Evolutionary conservation across 2,888 invertebrate species (phyloP).

Genomic region (Balanococcus diminutus): DNA sequence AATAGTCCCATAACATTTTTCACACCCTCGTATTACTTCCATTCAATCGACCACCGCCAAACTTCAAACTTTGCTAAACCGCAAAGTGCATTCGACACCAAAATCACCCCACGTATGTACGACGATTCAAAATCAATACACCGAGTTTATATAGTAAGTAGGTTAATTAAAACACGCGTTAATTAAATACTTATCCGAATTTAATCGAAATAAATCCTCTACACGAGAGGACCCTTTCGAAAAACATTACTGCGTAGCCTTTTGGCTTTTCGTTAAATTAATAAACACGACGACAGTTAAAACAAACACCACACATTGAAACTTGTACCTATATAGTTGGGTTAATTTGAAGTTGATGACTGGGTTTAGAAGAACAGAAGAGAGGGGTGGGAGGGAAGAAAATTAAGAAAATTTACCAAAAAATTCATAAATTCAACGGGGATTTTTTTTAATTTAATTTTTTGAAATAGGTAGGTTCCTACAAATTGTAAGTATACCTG

Average conservation of each 20-base stretch:
- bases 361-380: not conserved
- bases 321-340: not conserved
- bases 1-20: not conserved
- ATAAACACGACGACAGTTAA: not conserved
- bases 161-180: slow-evolving; percentile 40
- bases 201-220: slow-evolving; percentile 26
- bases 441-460: too few species aligned
- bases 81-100: not conserved
- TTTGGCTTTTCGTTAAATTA: slow-evolving; percentile 9
- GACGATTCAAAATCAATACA: not conserved
- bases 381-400: not conserved
- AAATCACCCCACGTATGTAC: not conserved
- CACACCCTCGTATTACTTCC: not conserved
- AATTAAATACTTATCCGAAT: slow-evolving; percentile 34
- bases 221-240: not conserved
- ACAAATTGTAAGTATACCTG: too few species aligned
- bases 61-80: not conserved
- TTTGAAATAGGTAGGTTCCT: too few species aligned
- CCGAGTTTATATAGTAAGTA: not conserved
- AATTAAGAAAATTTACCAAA: not conserved
- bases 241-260: slow-evolving; percentile 14
- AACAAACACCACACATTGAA: not conserved
- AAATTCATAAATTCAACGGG: not conserved
- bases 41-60: not conserved
- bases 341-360: not conserved